Evolutionary conservation across 37 sponge, comb jelly and placozoan species (phyloP), one percentile per base, ranked within the genome.

Genomic region (Crambe crambe): DNA sequence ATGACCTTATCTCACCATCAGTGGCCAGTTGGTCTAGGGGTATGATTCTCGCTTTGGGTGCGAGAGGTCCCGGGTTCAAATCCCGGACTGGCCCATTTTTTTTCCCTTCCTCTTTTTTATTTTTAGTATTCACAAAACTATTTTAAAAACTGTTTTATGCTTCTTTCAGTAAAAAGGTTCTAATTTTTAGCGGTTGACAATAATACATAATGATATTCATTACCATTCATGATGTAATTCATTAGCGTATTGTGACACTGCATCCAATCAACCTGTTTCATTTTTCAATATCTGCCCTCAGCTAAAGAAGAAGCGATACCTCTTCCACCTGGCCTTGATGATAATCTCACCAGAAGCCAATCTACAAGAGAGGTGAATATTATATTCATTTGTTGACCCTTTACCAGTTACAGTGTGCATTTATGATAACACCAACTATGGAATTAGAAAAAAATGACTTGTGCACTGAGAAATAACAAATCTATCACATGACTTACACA

Each of bases 41-140:
- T 72, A 88, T 88, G 89, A 88, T 88, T 88, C 89, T 88, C 89
- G 89, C 83, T 88, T 88, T 82, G 89, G 89, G 89, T 88, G 89
- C 89, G 89, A 88, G 89, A 88, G 89, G 89, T 82, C 89, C 89
- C 89, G 89, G 89, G 89, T 88, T 88, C 89, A 58, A 88, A 77
- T 88, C 89, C 89, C 89, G 89, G 89, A 88, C 89, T 54, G 73
- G 89, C 89, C 89, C 89, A 61, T 40, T 78, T 74, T 75, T 84
- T 89, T 63, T 80, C 38, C 59, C 56, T 85, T 71, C 37, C 70
- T 70, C 10, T 6, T 65, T 65, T 6, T 30, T 30, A 18, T 30
- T 9, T 60, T 9, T 60, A 5, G 5, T 60, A 26, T 60, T 3
- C 61, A 20, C 61, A 20, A 9, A 4, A 26, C 61, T 60, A 21